phyloP scores from a whole-genome alignment of 2,113 vertebrate species.

The Syngnathus floridae region DNA sequence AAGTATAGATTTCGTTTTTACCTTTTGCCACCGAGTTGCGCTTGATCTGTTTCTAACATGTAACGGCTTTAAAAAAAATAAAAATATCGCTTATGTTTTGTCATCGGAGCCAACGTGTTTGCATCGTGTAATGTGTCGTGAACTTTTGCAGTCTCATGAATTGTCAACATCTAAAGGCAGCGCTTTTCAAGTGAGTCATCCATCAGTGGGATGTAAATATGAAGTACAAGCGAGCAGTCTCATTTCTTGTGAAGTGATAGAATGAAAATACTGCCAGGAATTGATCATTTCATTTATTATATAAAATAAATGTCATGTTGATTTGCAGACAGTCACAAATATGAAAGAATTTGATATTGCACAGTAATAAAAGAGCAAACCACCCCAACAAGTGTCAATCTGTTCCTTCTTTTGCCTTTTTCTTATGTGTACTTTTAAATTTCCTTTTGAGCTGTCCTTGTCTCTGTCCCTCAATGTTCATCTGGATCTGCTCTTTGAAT shows the following conservation, averaged over 20 bases:
- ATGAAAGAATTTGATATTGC: constrained; percentile 12
- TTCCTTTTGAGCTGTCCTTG: constrained; percentile 51
- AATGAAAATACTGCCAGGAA: constrained; percentile 50
- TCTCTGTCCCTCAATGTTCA: constrained; percentile 60
- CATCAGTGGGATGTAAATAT: constrained; percentile 45
- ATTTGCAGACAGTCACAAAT: constrained; percentile 25
- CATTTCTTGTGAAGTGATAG: constrained; percentile 53
- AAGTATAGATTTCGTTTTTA: neutral
- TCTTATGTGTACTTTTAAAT: constrained; percentile 41
- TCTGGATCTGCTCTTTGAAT: constrained; percentile 73
- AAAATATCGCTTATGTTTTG: constrained; percentile 22
- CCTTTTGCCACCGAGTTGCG: neutral
- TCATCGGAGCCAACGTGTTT: constrained; percentile 34
- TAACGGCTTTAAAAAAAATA: constrained; percentile 49
- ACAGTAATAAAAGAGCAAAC: constrained; percentile 24
- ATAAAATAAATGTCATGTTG: constrained; percentile 19
- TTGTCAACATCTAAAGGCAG: constrained; percentile 15
- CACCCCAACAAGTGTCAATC: neutral
- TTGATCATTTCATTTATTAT: constrained; percentile 13
- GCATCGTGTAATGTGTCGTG: constrained; percentile 26
- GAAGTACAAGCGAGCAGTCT: constrained; percentile 33
- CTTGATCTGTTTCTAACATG: constrained; percentile 25
- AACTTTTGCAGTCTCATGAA: constrained; percentile 20
- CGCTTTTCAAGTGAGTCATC: constrained; percentile 11
- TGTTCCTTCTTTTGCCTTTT: neutral